phyloP scores from a whole-genome alignment of 1,140 invertebrate species.

The Phymastichus coffea region DNA sequence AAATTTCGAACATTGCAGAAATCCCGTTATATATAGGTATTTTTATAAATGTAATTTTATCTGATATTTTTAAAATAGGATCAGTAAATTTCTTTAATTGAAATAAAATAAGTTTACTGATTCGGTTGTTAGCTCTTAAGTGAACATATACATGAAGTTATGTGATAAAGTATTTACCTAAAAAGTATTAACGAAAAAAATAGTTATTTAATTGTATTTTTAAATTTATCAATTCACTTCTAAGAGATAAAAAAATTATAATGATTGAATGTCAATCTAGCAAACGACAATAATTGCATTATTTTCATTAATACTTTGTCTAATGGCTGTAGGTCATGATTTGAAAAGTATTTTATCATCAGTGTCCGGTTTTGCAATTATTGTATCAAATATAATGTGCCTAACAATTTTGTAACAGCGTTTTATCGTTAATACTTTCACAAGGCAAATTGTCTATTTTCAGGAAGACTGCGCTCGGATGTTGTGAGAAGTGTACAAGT shows the following conservation, averaged over 20 bases:
- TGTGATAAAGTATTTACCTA: slow-evolving; percentile 4
- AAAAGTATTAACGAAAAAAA: slow-evolving; percentile 5
- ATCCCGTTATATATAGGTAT: background rate
- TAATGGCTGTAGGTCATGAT: too few species aligned
- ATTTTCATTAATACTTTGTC: slow-evolving; percentile 9
- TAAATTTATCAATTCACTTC: background rate
- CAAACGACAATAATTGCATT: too few species aligned
- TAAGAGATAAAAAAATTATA: too few species aligned
- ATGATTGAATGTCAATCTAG: too few species aligned
- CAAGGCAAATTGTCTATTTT: slow-evolving; percentile 46
- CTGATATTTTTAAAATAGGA: background rate
- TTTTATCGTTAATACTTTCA: slow-evolving; percentile 8
- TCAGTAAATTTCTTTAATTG: slow-evolving; percentile 1
- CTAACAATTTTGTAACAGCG: slow-evolving; percentile 16
- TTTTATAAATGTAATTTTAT: background rate
- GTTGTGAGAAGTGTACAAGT: too few species aligned
- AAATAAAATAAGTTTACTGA: background rate
- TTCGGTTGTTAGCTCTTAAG: background rate
- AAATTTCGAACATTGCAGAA: background rate
- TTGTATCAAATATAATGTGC: slow-evolving; percentile 24
- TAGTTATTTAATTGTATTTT: background rate
- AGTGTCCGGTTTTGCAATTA: slow-evolving; percentile 15
- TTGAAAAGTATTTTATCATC: too few species aligned
- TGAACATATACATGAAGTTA: background rate
- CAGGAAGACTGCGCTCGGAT: too few species aligned